Evolutionary conservation across 2,888 invertebrate genomes (phyloP).

Genomic region (Agonopterix subpropinquella): DNA sequence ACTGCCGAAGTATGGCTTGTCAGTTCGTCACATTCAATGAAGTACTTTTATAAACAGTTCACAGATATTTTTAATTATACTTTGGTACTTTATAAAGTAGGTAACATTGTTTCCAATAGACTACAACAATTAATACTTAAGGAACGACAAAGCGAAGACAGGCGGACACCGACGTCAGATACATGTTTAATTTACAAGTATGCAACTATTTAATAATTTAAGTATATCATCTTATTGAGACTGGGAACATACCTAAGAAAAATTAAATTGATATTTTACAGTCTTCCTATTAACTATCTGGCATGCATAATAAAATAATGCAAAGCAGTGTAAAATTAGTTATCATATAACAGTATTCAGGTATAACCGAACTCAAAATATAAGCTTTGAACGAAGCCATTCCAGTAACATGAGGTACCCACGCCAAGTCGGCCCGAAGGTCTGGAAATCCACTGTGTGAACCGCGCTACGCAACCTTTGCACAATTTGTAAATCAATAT

Average conservation of each 20-base stretch:
- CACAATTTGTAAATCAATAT: slow-evolving; percentile 32
- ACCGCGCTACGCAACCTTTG: slow-evolving; percentile 52
- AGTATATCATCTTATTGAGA: no score
- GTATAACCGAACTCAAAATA: slow-evolving; percentile 56
- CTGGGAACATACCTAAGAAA: neutral
- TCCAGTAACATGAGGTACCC: slow-evolving; percentile 54
- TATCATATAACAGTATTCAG: slow-evolving; percentile 29
- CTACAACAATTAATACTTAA: neutral
- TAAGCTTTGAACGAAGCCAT: slow-evolving; percentile 70
- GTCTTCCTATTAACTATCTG: slow-evolving; percentile 60
- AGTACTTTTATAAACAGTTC: no score
- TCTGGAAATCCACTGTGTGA: slow-evolving; percentile 54
- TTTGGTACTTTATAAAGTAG: no score
- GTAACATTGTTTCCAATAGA: no score
- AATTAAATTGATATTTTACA: slow-evolving; percentile 40
- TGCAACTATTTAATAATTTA: neutral
- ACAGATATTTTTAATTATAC: no score
- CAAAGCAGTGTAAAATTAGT: slow-evolving; percentile 67
- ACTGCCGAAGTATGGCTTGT: no score
- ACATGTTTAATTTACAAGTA: slow-evolving; percentile 1
- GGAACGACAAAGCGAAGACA: slow-evolving; percentile 23
- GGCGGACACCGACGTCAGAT: slow-evolving; percentile 19
- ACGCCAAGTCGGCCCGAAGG: slow-evolving; percentile 42
- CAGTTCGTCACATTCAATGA: no score
- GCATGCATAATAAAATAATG: slow-evolving; percentile 72